Conservation (phyloP, 37 sponge, comb jelly and placozoan genomes). For the Halisarca cf. caerulea region DNA sequence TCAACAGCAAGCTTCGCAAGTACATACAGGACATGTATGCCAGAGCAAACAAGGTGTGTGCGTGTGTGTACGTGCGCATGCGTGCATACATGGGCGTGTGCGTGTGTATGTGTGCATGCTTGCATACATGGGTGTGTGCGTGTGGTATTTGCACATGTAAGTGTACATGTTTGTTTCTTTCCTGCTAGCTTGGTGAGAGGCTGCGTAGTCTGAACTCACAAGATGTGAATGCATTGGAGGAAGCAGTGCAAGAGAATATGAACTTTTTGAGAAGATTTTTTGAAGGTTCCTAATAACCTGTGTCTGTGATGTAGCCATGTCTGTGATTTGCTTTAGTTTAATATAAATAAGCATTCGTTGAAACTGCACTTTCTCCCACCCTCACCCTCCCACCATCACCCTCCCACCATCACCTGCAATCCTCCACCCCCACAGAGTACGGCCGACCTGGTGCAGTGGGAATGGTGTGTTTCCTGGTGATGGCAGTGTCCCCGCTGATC, state of each 20-base stretch:
- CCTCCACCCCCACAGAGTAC: constrained; percentile 40
- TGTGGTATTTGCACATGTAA: too few relatives aligned
- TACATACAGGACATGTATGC: constrained; percentile 57
- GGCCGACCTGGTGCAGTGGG: constrained; percentile 49
- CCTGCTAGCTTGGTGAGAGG: constrained; percentile 63
- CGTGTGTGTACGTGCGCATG: too few relatives aligned
- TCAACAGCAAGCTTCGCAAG: constrained; percentile 69
- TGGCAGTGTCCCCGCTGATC: constrained; percentile 73
- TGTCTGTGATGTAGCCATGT: background rate
- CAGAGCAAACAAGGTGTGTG: constrained; percentile 61
- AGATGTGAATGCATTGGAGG: constrained; percentile 53
- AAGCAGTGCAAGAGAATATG: constrained; percentile 30
- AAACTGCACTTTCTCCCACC: too few relatives aligned
- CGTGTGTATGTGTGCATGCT: too few relatives aligned
- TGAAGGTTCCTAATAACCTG: constrained; percentile 11
- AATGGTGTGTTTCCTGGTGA: constrained; percentile 70
- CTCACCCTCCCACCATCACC: too few relatives aligned
- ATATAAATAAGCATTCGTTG: too few relatives aligned
- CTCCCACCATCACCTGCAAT: too few relatives aligned
- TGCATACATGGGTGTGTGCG: too few relatives aligned
- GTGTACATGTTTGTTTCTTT: background rate
- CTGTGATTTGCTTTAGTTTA: background rate
- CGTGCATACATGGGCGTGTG: too few relatives aligned
- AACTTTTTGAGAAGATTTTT: constrained; percentile 53
- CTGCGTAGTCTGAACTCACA: constrained; percentile 35